These are phyloP conservation scores for Drepanosiphum platanoidis DNA, from an alignment of 2,888 invertebrate species.

Conservation along the genomic window DNA sequence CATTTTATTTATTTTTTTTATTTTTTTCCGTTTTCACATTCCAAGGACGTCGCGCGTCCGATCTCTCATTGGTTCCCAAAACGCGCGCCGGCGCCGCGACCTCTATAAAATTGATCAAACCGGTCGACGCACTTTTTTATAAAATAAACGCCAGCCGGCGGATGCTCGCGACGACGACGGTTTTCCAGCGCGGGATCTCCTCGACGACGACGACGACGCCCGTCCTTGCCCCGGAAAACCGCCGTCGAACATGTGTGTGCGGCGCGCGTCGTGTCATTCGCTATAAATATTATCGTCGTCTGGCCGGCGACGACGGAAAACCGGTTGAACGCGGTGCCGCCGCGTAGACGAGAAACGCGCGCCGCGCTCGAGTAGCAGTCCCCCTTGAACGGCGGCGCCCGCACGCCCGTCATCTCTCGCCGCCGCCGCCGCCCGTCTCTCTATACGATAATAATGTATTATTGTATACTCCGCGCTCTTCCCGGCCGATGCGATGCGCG, in stretches of 20 bases:
- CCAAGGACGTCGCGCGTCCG: constrained; percentile 40
- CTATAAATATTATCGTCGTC: constrained; percentile 1
- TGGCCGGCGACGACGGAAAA: constrained; percentile 2
- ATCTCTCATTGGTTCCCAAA: constrained; percentile 52
- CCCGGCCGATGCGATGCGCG: background rate
- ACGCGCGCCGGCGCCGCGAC: background rate
- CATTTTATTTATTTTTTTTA: background rate
- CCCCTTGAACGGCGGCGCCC: constrained; percentile 32
- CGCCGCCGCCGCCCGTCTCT: background rate
- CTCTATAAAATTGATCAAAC: constrained; percentile 3
- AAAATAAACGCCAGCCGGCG: too few relatives aligned
- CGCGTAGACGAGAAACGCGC: constrained; percentile 1
- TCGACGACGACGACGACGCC: background rate
- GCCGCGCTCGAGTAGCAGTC: constrained; percentile 1
- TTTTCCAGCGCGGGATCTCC: background rate
- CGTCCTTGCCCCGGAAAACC: constrained; percentile 2
- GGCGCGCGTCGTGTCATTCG: background rate
- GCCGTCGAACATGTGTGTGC: constrained; percentile 18
- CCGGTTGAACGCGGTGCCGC: constrained; percentile 36
- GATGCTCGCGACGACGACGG: background rate
- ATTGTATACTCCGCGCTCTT: constrained; percentile 19
- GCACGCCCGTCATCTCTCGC: constrained; percentile 4
- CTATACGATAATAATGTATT: background rate
- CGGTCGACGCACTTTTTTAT: too few relatives aligned
- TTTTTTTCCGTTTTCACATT: background rate